Conservation (phyloP, 2,113 vertebrate species). For the Cheirogaleus medius region DNA sequence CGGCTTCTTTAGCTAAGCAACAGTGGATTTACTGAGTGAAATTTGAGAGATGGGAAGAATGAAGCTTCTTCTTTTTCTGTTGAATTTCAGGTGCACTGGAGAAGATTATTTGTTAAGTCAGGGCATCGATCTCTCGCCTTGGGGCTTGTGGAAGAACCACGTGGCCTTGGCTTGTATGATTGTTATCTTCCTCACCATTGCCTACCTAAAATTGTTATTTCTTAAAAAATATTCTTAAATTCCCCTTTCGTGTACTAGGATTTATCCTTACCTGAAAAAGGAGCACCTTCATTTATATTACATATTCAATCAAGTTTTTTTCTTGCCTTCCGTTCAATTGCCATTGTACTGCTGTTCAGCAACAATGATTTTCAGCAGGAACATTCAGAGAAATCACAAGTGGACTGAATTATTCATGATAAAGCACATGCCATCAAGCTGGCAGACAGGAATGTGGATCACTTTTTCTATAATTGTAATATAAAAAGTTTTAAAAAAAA, state of each 20-base stretch:
- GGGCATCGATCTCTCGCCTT: conserved; percentile 87
- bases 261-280: not conserved
- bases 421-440: not conserved
- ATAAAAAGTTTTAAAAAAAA: too few relatives aligned
- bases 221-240: conserved; percentile 93
- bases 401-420: not conserved
- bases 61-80: not conserved
- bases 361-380: not conserved
- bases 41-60: not conserved
- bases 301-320: not conserved
- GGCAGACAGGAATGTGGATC: too few relatives aligned
- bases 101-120: conserved; percentile 85
- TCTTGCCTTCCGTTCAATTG: not conserved
- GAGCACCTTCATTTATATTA: not conserved
- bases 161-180: conserved; percentile 90
- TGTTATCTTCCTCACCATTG: conserved; percentile 87
- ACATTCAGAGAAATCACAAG: not conserved
- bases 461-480: too few relatives aligned
- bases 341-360: not conserved
- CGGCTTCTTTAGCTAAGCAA: not conserved
- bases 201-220: conserved; percentile 91
- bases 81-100: conserved; percentile 86
- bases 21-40: not conserved
- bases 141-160: conserved; percentile 94
- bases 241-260: not conserved